A percentile compares a stretch with the other conserved stretches of the same genome.
phyloP scores from a whole-genome alignment of 1,140 invertebrate genomes.

The Agrypnia vestita region DNA sequence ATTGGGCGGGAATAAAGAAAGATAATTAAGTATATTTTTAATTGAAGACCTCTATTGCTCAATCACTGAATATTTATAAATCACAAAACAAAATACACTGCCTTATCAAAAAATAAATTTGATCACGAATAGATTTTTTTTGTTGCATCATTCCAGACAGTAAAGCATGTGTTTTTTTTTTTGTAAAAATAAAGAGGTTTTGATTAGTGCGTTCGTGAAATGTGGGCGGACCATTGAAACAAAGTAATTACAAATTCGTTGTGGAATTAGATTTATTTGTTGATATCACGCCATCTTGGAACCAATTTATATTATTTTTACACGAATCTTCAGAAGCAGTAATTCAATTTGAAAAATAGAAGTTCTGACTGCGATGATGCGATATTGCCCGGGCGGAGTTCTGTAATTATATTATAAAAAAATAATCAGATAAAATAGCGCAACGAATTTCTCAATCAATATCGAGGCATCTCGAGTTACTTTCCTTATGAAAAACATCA shows the following conservation, averaged over 20 bases:
- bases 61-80: too few relatives aligned
- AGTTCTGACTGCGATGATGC: background rate
- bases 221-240: slow-evolving; percentile 1
- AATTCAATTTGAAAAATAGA: slow-evolving; percentile 32
- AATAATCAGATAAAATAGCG: too few relatives aligned
- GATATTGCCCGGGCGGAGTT: too few relatives aligned
- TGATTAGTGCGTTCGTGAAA: slow-evolving; percentile 32
- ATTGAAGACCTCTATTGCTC: too few relatives aligned
- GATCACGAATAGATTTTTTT: background rate
- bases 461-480: too few relatives aligned
- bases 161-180: slow-evolving; percentile 12
- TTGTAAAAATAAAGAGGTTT: background rate
- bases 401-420: too few relatives aligned
- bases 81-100: background rate
- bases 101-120: slow-evolving; percentile 9
- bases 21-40: too few relatives aligned
- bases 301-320: slow-evolving; percentile 18
- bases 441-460: too few relatives aligned
- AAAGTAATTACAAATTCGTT: slow-evolving; percentile 10
- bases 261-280: slow-evolving; percentile 27
- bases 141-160: background rate
- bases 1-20: too few relatives aligned
- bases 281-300: slow-evolving; percentile 28
- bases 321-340: slow-evolving; percentile 31
- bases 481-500: too few relatives aligned